A percentile compares a stretch with the other conserved stretches of the same genome.
phyloP scores from a whole-genome alignment of 2,797 vertebrate genomes.

The Schizopygopsis pylzovi region DNA sequence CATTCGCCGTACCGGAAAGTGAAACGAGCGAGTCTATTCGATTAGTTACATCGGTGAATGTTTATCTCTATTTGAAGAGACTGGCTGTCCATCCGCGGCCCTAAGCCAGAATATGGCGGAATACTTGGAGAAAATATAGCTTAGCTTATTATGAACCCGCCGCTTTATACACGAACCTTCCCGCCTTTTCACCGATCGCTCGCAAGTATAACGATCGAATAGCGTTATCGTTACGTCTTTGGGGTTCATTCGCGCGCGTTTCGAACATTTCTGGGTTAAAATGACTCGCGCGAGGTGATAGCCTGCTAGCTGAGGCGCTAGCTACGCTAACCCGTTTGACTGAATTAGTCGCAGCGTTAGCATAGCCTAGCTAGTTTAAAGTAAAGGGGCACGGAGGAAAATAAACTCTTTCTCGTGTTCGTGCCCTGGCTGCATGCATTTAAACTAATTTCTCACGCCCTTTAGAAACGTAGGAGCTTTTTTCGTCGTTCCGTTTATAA shows the following conservation, averaged over 20 bases:
- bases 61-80: conserved; percentile 68
- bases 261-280: conserved; percentile 41
- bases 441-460: neutral
- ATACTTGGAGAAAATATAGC: conserved; percentile 79
- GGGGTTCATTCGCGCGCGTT: conserved; percentile 43
- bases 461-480: neutral
- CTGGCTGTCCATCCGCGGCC: conserved; percentile 81
- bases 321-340: conserved; percentile 60
- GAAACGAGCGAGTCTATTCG: conserved; percentile 63
- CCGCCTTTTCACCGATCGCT: conserved; percentile 44
- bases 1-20: conserved; percentile 62
- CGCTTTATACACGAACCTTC: conserved; percentile 29
- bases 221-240: conserved; percentile 58
- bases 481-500: conserved; percentile 1
- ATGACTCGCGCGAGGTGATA: conserved; percentile 69
- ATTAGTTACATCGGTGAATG: conserved; percentile 66
- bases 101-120: conserved; percentile 89
- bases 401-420: conserved; percentile 6
- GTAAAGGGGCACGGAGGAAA: conserved; percentile 37
- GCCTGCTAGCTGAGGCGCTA: conserved; percentile 69
- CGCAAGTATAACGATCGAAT: conserved; percentile 55
- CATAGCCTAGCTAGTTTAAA: conserved; percentile 37
- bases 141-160: conserved; percentile 70
- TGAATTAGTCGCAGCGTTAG: conserved; percentile 64
- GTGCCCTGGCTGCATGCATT: conserved; percentile 16